Conservation (phyloP, 2,888 invertebrate species). For the Onchidella celtica region DNA sequence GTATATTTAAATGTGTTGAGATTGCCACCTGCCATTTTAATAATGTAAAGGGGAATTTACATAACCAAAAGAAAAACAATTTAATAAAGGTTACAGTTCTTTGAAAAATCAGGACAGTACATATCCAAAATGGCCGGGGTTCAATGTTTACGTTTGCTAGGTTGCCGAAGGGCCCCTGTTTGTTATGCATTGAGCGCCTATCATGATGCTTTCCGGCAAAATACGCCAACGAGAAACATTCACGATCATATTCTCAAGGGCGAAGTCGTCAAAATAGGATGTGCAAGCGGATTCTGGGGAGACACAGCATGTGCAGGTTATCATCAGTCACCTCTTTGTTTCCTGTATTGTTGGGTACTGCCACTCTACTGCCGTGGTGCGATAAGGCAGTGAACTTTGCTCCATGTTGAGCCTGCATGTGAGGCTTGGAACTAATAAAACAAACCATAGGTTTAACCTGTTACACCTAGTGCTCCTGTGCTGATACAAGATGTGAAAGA, state of each 20-base stretch:
- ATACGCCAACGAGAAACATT: slow-evolving; percentile 6
- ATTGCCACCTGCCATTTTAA: too few species aligned
- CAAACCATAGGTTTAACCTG: too few species aligned
- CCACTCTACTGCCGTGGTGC: too few species aligned
- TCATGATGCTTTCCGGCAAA: neutral
- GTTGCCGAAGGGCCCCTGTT: neutral
- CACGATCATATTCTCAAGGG: slow-evolving; percentile 55
- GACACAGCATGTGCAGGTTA: slow-evolving; percentile 82
- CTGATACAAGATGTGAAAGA: too few species aligned
- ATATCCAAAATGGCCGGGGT: slow-evolving; percentile 44
- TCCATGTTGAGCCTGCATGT: too few species aligned
- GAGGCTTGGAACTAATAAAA: too few species aligned
- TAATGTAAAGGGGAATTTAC: neutral
- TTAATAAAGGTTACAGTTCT: neutral
- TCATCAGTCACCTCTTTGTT: neutral
- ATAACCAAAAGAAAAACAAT: neutral
- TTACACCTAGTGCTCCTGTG: too few species aligned
- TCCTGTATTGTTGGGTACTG: neutral
- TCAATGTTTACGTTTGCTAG: slow-evolving; percentile 48
- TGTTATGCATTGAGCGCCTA: neutral
- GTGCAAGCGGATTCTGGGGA: slow-evolving; percentile 83
- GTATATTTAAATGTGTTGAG: too few species aligned
- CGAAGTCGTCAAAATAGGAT: slow-evolving; percentile 79
- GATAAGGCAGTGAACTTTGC: too few species aligned
- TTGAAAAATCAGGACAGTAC: slow-evolving; percentile 5